Evolutionary conservation across 1,140 invertebrate genomes (phyloP).

Genomic region (Oryctes rhinoceros): DNA sequence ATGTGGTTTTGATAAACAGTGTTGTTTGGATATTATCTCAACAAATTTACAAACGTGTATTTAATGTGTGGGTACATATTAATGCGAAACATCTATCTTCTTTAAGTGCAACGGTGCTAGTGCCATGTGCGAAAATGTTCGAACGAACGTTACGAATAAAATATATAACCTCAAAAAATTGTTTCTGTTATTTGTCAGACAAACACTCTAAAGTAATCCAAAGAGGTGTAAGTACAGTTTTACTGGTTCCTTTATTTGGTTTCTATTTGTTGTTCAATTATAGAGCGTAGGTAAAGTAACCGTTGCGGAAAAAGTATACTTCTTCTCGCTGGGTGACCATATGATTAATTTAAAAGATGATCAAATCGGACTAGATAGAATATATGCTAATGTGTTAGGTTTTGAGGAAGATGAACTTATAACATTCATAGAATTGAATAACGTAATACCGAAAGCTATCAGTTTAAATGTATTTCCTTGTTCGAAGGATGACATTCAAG

Average conservation of each 20-base stretch:
- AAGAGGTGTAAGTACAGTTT: slow-evolving; percentile 49
- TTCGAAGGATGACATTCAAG: slow-evolving; percentile 54
- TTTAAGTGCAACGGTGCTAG: slow-evolving; percentile 2
- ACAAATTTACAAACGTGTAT: neutral
- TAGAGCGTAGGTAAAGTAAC: slow-evolving; percentile 53
- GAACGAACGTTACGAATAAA: slow-evolving; percentile 55
- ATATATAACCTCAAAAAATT: slow-evolving; percentile 56
- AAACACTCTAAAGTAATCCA: slow-evolving; percentile 40
- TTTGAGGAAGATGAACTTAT: slow-evolving; percentile 53
- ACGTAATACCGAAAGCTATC: slow-evolving; percentile 50
- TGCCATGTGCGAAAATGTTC: slow-evolving; percentile 51
- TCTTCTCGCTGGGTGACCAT: slow-evolving; percentile 52
- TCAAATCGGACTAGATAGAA: slow-evolving; percentile 54
- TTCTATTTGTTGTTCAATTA: slow-evolving; percentile 38
- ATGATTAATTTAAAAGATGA: slow-evolving; percentile 49
- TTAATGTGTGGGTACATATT: neutral
- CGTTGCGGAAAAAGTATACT: slow-evolving; percentile 50
- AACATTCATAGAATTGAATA: slow-evolving; percentile 47
- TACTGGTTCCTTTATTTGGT: slow-evolving; percentile 8
- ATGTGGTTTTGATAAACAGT: slow-evolving; percentile 48
- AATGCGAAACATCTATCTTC: neutral
- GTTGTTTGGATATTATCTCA: neutral
- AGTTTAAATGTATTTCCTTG: slow-evolving; percentile 52
- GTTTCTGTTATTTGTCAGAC: slow-evolving; percentile 52
- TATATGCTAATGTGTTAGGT: slow-evolving; percentile 54